Evolutionary conservation across 2,888 invertebrate genomes (phyloP).

Genomic region (Apantesis nais): DNA sequence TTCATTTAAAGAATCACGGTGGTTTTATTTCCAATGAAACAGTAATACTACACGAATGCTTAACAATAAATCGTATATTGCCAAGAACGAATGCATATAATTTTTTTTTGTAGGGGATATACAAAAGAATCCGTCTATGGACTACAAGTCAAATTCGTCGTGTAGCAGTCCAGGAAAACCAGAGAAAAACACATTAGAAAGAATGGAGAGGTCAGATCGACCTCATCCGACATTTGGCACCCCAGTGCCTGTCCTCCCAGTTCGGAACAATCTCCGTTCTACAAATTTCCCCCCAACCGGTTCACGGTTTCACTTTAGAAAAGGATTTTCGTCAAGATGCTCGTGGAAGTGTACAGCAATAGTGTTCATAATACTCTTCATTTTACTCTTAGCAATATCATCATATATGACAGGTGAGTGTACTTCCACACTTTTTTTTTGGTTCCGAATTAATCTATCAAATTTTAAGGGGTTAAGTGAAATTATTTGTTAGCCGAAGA

Average conservation of each 20-base stretch:
- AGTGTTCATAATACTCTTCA: constrained; percentile 93
- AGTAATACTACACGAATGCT: constrained; percentile 4
- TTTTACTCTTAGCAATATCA: constrained; percentile 92
- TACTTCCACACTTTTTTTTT: neutral
- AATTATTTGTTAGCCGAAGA: too few species aligned
- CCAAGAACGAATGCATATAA: constrained; percentile 6
- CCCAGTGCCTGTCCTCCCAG: constrained; percentile 91
- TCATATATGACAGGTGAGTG: constrained; percentile 93
- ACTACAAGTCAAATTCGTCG: constrained; percentile 95
- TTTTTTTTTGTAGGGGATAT: constrained; percentile 88
- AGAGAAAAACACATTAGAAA: constrained; percentile 84
- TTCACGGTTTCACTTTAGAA: constrained; percentile 94
- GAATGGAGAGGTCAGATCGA: constrained; percentile 86
- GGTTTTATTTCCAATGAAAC: constrained; percentile 7
- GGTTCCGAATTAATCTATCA: neutral
- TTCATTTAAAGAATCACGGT: constrained; percentile 14
- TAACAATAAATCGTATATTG: neutral
- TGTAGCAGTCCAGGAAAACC: constrained; percentile 92
- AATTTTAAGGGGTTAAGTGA: too few species aligned
- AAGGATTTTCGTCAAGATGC: constrained; percentile 93
- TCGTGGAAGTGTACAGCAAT: constrained; percentile 97
- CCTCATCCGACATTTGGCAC: constrained; percentile 87
- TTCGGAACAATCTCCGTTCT: constrained; percentile 90
- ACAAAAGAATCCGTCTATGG: constrained; percentile 94
- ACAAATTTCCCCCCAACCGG: constrained; percentile 90